Percentiles rank a stretch among this genome's conserved stretches.
phyloP scores from a whole-genome alignment of 2,113 vertebrate species.

The Narcine bancroftii region DNA sequence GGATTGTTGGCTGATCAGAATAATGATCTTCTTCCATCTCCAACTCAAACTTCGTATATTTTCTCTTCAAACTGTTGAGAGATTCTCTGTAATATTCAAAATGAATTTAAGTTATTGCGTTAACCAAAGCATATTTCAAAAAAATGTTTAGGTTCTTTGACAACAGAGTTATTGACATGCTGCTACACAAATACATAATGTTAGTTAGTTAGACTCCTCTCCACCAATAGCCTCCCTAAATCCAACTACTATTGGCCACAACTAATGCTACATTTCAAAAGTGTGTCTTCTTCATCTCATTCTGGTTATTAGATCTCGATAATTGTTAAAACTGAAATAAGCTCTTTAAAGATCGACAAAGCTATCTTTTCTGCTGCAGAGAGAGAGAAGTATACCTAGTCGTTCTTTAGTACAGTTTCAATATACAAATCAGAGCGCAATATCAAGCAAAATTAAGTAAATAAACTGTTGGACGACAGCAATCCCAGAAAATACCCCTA shows the following conservation, averaged over 20 bases:
- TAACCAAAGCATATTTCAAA: not conserved
- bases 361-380: not conserved
- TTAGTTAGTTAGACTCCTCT: too few relatives aligned
- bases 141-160: not conserved
- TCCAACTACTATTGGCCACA: too few relatives aligned
- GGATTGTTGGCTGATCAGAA: constrained; percentile 68
- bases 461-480: not conserved
- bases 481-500: not conserved
- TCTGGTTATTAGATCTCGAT: not conserved
- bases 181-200: too few relatives aligned
- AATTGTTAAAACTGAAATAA: not conserved
- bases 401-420: not conserved
- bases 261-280: not conserved
- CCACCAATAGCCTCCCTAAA: too few relatives aligned
- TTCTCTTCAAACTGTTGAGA: constrained; percentile 85
- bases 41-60: constrained; percentile 68
- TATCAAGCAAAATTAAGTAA: not conserved
- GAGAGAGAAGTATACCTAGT: too few relatives aligned
- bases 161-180: not conserved
- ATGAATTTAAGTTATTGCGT: not conserved
- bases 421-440: not conserved
- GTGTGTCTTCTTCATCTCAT: not conserved
- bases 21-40: constrained; percentile 49
- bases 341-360: not conserved
- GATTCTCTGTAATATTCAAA: constrained; percentile 68